Conservation (phyloP, 2,113 vertebrate species). For the Talpa occidentalis region DNA sequence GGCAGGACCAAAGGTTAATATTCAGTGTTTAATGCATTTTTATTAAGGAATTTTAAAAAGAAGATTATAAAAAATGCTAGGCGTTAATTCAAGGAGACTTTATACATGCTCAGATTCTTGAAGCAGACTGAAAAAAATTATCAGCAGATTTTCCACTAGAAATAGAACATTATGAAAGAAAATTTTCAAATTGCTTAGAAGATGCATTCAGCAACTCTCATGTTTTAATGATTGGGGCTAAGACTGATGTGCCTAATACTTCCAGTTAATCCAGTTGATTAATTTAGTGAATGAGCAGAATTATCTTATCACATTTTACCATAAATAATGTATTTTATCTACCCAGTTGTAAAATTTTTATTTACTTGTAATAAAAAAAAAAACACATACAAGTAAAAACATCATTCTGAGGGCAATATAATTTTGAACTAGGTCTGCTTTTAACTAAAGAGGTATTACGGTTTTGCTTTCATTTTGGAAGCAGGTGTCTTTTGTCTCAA, state of each 20-base stretch:
- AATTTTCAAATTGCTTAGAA: slow-evolving; percentile 2
- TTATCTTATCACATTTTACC: not conserved
- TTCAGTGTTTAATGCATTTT: slow-evolving; percentile 28
- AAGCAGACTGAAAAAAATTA: slow-evolving; percentile 54
- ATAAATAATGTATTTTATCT: not conserved
- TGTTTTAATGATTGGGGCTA: not conserved
- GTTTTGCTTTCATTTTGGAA: not conserved
- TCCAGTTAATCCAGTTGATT: not conserved
- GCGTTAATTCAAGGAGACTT: not conserved
- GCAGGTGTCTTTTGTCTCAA: not conserved
- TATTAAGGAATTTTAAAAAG: slow-evolving; percentile 47
- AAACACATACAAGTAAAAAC: not conserved
- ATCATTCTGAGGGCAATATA: not conserved
- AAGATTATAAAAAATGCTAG: not conserved
- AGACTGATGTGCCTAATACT: not conserved
- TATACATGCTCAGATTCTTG: slow-evolving; percentile 25
- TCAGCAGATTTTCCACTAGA: slow-evolving; percentile 41
- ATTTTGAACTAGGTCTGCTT: slow-evolving; percentile 7
- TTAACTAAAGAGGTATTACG: not conserved
- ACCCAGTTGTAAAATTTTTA: not conserved
- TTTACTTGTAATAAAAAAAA: not conserved
- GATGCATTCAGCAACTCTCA: not conserved
- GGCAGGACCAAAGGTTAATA: not conserved
- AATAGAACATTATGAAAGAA: not conserved
- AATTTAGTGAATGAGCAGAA: not conserved